Conservation (phyloP, 2,888 invertebrate species). For the Harpalus rufipes region DNA sequence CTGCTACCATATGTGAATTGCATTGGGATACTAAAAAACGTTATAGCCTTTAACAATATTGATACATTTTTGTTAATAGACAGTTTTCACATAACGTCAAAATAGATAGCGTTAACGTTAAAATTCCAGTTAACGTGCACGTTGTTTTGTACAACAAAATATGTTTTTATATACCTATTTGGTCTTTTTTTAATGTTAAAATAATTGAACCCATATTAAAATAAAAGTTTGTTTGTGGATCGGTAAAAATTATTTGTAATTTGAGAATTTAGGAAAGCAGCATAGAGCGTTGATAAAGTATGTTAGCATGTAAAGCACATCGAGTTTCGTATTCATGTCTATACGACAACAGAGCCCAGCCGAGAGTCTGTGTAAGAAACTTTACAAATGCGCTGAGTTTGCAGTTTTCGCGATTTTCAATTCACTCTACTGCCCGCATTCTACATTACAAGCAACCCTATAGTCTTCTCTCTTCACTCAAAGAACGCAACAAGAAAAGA, state of each 20-base stretch:
- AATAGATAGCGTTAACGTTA: too few species aligned
- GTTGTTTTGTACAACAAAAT: too few species aligned
- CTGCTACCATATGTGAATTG: not conserved
- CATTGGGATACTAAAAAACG: too few species aligned
- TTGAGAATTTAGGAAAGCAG: not conserved
- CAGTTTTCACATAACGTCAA: too few species aligned
- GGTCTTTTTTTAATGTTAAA: too few species aligned
- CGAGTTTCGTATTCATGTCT: not conserved
- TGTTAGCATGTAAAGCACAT: constrained; percentile 2
- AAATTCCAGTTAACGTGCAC: too few species aligned
- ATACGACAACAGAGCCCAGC: not conserved
- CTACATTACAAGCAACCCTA: not conserved
- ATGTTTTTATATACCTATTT: too few species aligned
- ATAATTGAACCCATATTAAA: too few species aligned
- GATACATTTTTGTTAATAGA: too few species aligned
- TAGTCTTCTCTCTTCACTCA: not conserved
- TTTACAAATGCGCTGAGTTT: constrained; percentile 43
- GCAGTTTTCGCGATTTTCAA: constrained; percentile 45
- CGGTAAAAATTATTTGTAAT: not conserved
- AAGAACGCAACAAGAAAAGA: not conserved
- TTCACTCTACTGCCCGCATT: constrained; percentile 29
- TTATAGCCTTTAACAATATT: too few species aligned
- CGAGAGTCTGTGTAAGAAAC: constrained; percentile 4
- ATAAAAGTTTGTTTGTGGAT: not conserved
- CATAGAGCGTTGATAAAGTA: not conserved